Evolutionary conservation across 2,113 vertebrate species (phyloP).

Genomic region (Hypocryptadius cinnamomeus): DNA sequence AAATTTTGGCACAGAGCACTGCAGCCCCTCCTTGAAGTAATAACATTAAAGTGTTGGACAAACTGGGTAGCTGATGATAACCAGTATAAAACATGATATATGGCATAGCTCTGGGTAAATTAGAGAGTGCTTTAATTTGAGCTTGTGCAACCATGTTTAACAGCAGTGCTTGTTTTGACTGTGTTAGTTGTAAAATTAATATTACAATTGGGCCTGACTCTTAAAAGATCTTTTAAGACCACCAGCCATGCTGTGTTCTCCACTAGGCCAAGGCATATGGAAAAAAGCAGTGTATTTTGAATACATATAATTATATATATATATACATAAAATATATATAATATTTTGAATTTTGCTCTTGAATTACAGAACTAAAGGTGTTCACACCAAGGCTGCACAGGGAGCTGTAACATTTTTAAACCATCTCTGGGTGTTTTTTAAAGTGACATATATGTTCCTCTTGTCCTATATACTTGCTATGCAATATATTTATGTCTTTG

Average conservation of each 20-base stretch:
- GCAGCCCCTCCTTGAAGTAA: slow-evolving; percentile 31
- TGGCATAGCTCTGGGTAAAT: background rate
- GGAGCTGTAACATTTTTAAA: background rate
- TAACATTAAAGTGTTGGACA: slow-evolving; percentile 11
- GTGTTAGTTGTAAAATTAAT: background rate
- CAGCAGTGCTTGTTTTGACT: slow-evolving; percentile 4
- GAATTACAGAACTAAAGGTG: background rate
- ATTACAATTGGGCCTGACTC: background rate
- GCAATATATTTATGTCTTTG: background rate
- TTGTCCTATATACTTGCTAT: background rate
- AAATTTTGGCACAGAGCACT: background rate
- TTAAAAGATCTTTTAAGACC: background rate
- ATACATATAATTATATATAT: background rate
- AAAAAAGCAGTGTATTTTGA: background rate
- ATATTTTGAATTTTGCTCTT: background rate
- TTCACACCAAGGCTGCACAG: background rate
- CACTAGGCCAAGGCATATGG: background rate
- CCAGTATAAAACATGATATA: slow-evolving; percentile 10
- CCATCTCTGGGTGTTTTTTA: background rate
- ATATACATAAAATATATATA: background rate
- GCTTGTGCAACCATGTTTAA: background rate
- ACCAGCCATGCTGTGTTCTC: background rate
- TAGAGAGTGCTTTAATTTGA: background rate
- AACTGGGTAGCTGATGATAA: slow-evolving; percentile 32
- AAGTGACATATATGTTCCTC: background rate